Evolutionary conservation across 2,797 vertebrate genomes (phyloP).

Genomic region (Gallirallus australis): DNA sequence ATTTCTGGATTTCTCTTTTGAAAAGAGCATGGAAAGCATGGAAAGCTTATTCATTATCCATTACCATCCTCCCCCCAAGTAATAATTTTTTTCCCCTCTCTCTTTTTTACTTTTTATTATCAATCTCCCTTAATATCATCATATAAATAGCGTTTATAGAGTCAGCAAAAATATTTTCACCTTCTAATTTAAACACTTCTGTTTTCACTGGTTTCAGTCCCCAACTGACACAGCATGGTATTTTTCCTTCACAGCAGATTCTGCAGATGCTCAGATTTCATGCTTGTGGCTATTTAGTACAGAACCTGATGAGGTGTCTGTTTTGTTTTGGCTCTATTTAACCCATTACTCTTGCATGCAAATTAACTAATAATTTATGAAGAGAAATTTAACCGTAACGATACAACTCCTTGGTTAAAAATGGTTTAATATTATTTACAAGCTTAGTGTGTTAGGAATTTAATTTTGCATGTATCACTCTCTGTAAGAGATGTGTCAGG

Average conservation of each 20-base stretch:
- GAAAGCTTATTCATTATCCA: not conserved
- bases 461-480: not conserved
- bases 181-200: not conserved
- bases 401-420: not conserved
- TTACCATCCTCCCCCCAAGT: too few relatives aligned
- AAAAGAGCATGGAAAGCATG: not conserved
- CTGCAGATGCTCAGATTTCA: not conserved
- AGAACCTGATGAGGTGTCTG: not conserved
- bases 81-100: fast-evolving
- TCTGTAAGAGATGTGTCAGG: not conserved
- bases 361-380: not conserved
- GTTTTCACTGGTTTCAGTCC: not conserved
- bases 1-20: not conserved
- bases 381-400: not conserved
- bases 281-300: not conserved
- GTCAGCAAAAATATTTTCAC: not conserved
- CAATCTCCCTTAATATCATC: not conserved
- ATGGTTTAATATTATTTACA: conserved; percentile 7
- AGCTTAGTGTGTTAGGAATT: not conserved
- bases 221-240: not conserved
- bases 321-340: not conserved
- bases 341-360: not conserved
- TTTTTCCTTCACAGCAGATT: not conserved
- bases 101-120: not conserved
- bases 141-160: not conserved